Conservation (phyloP, 2,888 invertebrate species). For the Metallyticus violacea region DNA sequence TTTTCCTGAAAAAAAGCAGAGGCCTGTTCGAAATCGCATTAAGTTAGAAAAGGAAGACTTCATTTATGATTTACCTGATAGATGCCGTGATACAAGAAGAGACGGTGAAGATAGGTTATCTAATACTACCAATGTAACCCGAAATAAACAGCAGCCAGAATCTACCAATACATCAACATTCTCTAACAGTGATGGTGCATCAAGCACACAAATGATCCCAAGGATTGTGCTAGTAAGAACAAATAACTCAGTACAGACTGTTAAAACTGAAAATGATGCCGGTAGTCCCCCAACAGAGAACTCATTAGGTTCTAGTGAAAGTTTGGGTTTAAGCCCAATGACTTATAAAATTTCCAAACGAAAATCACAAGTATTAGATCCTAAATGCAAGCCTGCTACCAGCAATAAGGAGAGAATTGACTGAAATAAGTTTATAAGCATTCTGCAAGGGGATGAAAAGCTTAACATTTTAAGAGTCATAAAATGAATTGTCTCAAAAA, state of each 20-base stretch:
- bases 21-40: slow-evolving; percentile 56
- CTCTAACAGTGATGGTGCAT: neutral
- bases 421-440: neutral
- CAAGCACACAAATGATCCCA: neutral
- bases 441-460: neutral
- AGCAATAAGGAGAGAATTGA: neutral
- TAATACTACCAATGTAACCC: neutral
- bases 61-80: slow-evolving; percentile 62
- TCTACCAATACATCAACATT: neutral
- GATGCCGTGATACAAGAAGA: neutral
- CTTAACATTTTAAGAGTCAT: neutral
- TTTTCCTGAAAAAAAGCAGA: neutral
- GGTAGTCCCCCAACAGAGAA: neutral
- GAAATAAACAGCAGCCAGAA: neutral
- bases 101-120: neutral
- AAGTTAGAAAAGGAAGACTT: slow-evolving; percentile 67
- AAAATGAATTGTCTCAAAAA: neutral
- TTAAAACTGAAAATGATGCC: neutral
- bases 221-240: slow-evolving; percentile 16
- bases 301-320: neutral
- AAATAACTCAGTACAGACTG: neutral
- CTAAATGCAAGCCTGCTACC: neutral
- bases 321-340: neutral
- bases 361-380: neutral
- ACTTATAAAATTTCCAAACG: neutral